A percentile compares a stretch with the other conserved stretches of the same genome.
Conservation (phyloP, 1,140 invertebrate species). For the Penaeus japonicus region DNA sequence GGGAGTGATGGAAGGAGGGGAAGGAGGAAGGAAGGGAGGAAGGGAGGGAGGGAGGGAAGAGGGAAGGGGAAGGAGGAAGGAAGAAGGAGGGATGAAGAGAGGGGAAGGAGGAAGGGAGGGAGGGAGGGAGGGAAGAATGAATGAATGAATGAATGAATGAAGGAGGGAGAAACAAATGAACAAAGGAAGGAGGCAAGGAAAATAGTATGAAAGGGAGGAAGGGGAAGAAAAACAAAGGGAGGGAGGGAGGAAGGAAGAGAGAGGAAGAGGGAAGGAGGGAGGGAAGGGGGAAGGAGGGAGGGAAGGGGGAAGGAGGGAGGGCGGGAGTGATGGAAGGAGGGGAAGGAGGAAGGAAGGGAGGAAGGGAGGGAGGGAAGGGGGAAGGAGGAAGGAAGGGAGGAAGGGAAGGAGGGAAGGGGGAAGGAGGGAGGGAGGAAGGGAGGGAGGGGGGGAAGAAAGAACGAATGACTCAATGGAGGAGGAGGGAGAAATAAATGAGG, state of each 20-base stretch:
- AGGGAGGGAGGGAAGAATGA: background rate
- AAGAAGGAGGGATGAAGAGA: background rate
- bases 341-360: background rate
- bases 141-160: background rate
- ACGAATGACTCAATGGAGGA: background rate
- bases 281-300: background rate
- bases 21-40: background rate
- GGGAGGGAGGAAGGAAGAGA: background rate
- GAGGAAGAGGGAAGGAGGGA: background rate
- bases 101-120: background rate
- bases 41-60: background rate
- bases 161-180: background rate
- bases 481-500: background rate
- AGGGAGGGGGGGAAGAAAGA: too few relatives aligned
- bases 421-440: background rate
- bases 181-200: background rate
- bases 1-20: too few relatives aligned
- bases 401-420: background rate
- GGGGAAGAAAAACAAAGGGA: background rate
- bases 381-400: background rate
- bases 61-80: background rate
- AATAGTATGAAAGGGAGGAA: background rate
- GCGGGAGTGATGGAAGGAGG: background rate
- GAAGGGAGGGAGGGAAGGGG: background rate
- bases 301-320: background rate